A percentile compares a stretch with the other conserved stretches of the same genome.
Evolutionary conservation across 2,797 vertebrate genomes (phyloP).

Genomic region (Rhabdophis nuchalis): DNA sequence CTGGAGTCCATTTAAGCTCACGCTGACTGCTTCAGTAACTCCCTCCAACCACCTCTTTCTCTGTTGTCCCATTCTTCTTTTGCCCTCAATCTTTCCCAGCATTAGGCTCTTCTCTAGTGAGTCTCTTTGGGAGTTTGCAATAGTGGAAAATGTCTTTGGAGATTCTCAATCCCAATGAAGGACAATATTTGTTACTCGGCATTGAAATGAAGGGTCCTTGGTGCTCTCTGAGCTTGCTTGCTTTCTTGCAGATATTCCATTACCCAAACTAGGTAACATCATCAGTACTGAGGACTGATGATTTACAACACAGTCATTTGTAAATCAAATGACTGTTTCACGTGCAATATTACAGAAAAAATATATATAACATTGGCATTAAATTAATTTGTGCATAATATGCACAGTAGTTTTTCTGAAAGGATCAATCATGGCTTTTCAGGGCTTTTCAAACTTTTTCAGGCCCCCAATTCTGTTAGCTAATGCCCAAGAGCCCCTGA

Average conservation of each 20-base stretch:
- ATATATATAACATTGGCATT: neutral
- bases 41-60: no score
- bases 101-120: no score
- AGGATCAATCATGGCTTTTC: neutral
- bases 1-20: no score
- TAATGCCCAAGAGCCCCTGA: neutral
- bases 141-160: neutral
- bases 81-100: no score
- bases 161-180: neutral
- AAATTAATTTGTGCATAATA: neutral
- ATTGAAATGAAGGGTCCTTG: neutral
- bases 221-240: neutral
- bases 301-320: neutral
- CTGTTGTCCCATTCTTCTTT: no score
- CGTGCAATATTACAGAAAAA: neutral
- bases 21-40: no score
- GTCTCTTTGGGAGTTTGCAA: constrained; percentile 29
- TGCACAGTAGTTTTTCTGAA: neutral
- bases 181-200: neutral
- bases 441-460: neutral
- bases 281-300: neutral
- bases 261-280: neutral
- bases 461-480: neutral
- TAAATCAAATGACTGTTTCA: neutral
- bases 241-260: neutral